Base-by-base conservation (phyloP, 2,797 vertebrate genomes). In the Hyperoplus immaculatus region DNA sequence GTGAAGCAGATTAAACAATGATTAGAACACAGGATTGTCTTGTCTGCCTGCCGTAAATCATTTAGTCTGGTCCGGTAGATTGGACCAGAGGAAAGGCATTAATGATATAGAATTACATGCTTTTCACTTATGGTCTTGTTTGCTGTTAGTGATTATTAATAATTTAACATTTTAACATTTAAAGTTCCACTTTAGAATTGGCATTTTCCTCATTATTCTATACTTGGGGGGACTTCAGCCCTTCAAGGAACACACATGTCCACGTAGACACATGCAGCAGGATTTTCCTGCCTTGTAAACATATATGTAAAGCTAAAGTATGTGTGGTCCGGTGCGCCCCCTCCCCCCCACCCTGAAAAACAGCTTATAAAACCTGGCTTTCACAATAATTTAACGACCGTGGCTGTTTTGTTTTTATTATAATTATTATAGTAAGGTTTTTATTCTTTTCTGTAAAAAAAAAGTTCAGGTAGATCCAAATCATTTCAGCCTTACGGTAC, bases 401-500 rank as follows among this genome's bases (percentile, higher is more conserved):
- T 71, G 29, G 59, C 47, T 49, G 74, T 13, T 73, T 59, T 72
- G 63, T 50, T 73, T 59, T 72, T 66, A 21, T 21, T 21, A 21
- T 21, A 21, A 21, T 21, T 21, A 21, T 21, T 21, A 21, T 21
- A 39, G 29, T 16, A 56, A 14, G n/a, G 68, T n/a, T 36, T 29
- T 15, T 65, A 51, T 69, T 4, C 16, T 7, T 61, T 54, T 0
- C 61, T 53, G 14, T n/a, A 59, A 39, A 47, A 45, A 0, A 21
- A 29, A 29, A 29, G 5, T 60, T 65, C 18, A 56, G 6, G 12
- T 6, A 29, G 18, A 63, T 62, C 0, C 0, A 10, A 41, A 2
- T 29, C 29, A 29, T 49, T 6, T 46, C 46, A 4, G n/a, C 42
- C 38, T 51, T 4, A 39, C 11, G 8, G 62, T 46, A 98, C 98